Base-by-base conservation (phyloP, 2,888 invertebrate genomes). In the Stenodema calcarata region DNA sequence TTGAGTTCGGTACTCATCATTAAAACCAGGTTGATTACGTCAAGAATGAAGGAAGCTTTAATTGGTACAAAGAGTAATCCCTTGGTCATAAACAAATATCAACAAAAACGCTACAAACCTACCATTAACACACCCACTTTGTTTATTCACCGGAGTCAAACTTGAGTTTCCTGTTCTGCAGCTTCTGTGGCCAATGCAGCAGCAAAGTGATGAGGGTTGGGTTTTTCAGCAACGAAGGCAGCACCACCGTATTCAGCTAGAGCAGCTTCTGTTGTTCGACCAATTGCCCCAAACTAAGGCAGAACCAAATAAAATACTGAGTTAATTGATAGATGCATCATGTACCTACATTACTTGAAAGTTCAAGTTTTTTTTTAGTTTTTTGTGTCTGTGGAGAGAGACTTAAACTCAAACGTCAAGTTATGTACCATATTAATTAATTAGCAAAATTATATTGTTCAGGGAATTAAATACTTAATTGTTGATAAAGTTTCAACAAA, bases 231-330 rank as follows among this genome's bases (percentile, higher is more conserved):
- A 23, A 86, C 86, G 18, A 86, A 86, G 12, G 86, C 79, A 0
- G 42, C 44, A 27, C 30, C 62, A 16, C 47, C 62, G 14, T 44
- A 23, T 11, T 50, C 42, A 16, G 44, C 27, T 42, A 86, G 28
- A 23, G 86, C 62, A 4, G 54, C 79, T 78, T 86, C 86, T 14
- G 86, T 86, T 28, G 86, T 86, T 42, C 41, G 62, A 7, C 86
- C 86, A 78, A 86, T 86, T 9, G 86, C 86, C 9, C 86, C 86
- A 86, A 86, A 79, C 86, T 86, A 47, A n/a, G 7, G 12, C 62
- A 23, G 62, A 62, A 18, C 6, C 23, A 23, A 54, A 18, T 9
- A 18, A 50, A 70, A 6, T 23, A 70, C 23, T 70, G 4, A 27
- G n/a, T n/a, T n/a, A n/a, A n/a, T n/a, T n/a, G n/a, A n/a, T n/a